Evolutionary conservation across 2,113 vertebrate genomes (phyloP).

Genomic region (Microtus richardsoni): DNA sequence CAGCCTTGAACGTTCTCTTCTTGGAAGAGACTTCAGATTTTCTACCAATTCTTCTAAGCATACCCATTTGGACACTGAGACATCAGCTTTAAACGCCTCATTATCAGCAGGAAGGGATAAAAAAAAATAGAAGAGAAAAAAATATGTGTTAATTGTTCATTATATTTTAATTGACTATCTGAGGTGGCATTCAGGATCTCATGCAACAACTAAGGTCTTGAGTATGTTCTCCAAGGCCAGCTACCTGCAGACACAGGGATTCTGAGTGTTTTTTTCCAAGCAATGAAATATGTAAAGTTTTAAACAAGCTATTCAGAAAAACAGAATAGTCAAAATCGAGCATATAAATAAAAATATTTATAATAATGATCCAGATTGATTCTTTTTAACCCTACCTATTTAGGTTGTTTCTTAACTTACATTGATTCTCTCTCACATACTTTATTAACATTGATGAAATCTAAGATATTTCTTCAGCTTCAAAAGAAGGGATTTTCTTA

Average conservation of each 20-base stretch:
- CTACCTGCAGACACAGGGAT: background rate
- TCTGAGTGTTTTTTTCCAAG: background rate
- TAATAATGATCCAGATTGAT: background rate
- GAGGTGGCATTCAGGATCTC: background rate
- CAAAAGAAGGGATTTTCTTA: background rate
- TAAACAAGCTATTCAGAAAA: slow-evolving; percentile 6
- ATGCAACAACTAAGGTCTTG: background rate
- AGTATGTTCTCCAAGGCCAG: background rate
- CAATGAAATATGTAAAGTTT: background rate
- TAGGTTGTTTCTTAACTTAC: background rate
- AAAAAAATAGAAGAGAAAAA: background rate
- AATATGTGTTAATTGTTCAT: background rate
- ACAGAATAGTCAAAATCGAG: background rate
- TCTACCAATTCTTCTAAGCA: slow-evolving; percentile 34
- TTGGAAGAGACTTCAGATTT: slow-evolving; percentile 47
- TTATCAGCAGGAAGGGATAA: background rate
- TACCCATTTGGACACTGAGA: background rate
- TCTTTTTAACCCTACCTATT: slow-evolving; percentile 26
- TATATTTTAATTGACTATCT: slow-evolving; percentile 43
- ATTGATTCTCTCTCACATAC: background rate
- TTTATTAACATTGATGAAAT: slow-evolving; percentile 10
- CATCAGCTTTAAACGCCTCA: slow-evolving; percentile 30
- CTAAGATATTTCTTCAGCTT: background rate
- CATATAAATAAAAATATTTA: background rate
- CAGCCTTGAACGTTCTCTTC: background rate